Base-by-base conservation (phyloP, 1,140 invertebrate species). In the Spodoptera litura region DNA sequence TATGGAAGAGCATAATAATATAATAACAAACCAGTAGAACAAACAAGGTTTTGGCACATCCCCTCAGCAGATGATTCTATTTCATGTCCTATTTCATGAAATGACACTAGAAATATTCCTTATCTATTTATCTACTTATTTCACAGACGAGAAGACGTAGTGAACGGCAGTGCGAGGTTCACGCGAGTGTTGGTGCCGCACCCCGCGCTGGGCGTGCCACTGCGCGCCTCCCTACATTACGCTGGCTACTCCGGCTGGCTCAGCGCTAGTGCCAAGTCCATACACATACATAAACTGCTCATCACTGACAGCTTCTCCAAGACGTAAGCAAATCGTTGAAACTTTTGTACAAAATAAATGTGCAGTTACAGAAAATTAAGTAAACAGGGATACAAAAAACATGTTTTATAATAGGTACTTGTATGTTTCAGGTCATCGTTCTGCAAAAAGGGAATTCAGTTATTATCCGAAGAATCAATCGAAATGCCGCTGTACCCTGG, bases 221-320 rank as follows among this genome's bases (percentile, higher is more conserved):
- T 95, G 12, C 95, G 96, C 55, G 95, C 97, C 0, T 96, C 97
- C 88, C 94, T 99, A 6, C 96, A 97, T 66, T 99, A 99, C 94
- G 97, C 97, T 2, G 97, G 98, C 0, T 99, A 99, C 93, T 97
- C 96, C 77, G 98, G 98, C 3, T 99, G 98, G 98, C 96, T 99
- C 62, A 98, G 97, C n/a, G 97, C 97, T 13, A 98, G 98, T 0
- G 93, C 98, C 52, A 96, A 96, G 61, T 95, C 96, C 38, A 97
- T 98, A 96, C 96, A 95, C 81, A 96, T 99, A 62, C 97, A 98
- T 88, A 98, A 98, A 90, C 95, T 99, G 11, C 96, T 97, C 27
- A 95, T 99, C 13, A 96, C 96, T n/a, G 97, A 98, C 88, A 98
- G 97, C 89, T 98, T 97, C 86, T 97, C 97, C 1, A 97, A 97